Evolutionary conservation across 2,888 invertebrate species (phyloP).

Genomic region (Ennomos erosarius): DNA sequence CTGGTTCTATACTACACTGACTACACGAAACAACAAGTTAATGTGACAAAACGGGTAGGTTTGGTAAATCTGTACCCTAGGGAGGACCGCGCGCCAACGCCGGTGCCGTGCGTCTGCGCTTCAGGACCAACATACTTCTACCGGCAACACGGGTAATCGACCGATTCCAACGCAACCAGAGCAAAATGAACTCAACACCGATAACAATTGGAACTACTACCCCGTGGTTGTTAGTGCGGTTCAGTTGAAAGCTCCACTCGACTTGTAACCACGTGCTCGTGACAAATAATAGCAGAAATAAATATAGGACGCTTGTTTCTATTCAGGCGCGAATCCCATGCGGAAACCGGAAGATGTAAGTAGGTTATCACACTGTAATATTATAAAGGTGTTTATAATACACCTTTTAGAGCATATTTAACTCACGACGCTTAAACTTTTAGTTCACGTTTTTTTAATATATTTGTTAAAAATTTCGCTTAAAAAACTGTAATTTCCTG

Average conservation of each 20-base stretch:
- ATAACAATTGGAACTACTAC: constrained; percentile 8
- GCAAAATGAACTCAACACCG: not conserved
- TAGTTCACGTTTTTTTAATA: too few relatives aligned
- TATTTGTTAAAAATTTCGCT: too few relatives aligned
- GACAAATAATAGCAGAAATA: constrained; percentile 43
- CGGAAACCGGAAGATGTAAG: constrained; percentile 1
- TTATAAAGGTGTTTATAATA: too few relatives aligned
- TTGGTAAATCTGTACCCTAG: too few relatives aligned
- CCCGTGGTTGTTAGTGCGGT: constrained; percentile 4
- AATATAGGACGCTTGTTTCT: constrained; percentile 30
- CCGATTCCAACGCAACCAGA: constrained; percentile 27
- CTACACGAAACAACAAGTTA: not conserved
- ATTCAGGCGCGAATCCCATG: not conserved
- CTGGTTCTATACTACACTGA: not conserved
- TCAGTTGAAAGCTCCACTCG: constrained; percentile 25
- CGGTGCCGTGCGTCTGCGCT: constrained; percentile 40
- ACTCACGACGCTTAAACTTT: too few relatives aligned
- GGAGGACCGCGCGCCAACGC: constrained; percentile 24
- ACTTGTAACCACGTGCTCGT: constrained; percentile 47
- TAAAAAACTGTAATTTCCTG: too few relatives aligned
- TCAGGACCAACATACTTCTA: constrained; percentile 32
- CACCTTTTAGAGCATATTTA: too few relatives aligned
- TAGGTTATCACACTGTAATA: too few relatives aligned
- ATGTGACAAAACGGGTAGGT: too few relatives aligned
- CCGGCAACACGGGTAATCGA: constrained; percentile 30